These are phyloP conservation scores for Pyrrhura leucotis DNA, from an alignment of 2,797 vertebrate species.

Conservation along the genomic window DNA sequence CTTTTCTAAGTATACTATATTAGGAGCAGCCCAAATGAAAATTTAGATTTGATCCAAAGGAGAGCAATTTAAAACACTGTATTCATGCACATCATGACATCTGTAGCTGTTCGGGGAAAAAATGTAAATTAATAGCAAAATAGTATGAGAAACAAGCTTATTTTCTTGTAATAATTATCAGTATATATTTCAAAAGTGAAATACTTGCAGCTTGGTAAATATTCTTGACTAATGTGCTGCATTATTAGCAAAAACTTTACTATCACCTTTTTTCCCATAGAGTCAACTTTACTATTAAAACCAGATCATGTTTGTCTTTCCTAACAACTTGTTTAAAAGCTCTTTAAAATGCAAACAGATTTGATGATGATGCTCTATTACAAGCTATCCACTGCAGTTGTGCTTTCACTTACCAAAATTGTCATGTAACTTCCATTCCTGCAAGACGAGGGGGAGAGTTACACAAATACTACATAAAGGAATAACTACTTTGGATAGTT, in stretches of 20 bases:
- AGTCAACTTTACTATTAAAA: neutral
- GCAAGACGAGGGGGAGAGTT: constrained; percentile 32
- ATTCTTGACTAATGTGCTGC: neutral
- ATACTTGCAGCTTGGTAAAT: neutral
- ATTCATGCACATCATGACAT: neutral
- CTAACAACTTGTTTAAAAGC: constrained; percentile 2
- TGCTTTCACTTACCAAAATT: constrained; percentile 28
- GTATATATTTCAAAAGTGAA: neutral
- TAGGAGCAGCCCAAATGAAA: neutral
- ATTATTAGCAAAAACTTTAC: neutral
- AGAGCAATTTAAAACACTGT: neutral
- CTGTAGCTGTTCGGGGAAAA: neutral
- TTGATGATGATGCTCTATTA: neutral
- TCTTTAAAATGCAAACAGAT: constrained; percentile 20
- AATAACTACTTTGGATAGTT: neutral
- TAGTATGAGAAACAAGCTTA: neutral
- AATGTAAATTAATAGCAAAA: neutral
- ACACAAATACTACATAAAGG: neutral
- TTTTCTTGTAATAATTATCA: neutral
- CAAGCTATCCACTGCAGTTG: neutral
- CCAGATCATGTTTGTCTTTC: neutral
- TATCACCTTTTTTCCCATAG: neutral
- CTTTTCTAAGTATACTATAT: neutral
- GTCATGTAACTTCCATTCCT: neutral
- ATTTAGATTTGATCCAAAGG: neutral